These are phyloP conservation scores for Syritta pipiens DNA, from an alignment of 2,888 invertebrate species.

Conservation along the genomic window DNA sequence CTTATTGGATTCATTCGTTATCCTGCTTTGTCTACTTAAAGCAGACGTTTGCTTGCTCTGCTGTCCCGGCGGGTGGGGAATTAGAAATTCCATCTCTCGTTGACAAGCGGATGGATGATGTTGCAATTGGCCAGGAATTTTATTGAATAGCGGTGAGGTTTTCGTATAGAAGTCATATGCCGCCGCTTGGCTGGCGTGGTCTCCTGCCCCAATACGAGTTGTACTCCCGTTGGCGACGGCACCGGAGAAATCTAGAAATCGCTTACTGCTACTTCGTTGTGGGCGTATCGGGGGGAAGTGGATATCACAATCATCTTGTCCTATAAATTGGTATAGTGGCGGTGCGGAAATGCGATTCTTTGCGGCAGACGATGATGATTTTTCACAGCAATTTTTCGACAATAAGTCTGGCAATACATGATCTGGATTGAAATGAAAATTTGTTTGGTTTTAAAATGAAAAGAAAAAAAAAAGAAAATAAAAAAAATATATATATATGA, in stretches of 20 bases:
- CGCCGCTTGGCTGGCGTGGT: conserved; percentile 2
- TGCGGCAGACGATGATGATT: conserved; percentile 28
- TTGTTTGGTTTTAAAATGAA: conserved; percentile 52
- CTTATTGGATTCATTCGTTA: conserved; percentile 54
- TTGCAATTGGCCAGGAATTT: conserved; percentile 50
- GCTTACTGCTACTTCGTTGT: conserved; percentile 45
- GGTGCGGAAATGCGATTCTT: conserved; percentile 37
- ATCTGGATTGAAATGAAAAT: conserved; percentile 71
- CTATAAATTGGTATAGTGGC: conserved; percentile 33
- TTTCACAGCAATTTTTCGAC: conserved; percentile 62
- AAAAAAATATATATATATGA: conserved; percentile 24
- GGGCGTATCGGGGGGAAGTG: conserved; percentile 27
- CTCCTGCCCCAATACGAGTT: too few relatives aligned
- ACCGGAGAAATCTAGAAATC: conserved; percentile 43
- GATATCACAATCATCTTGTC: conserved; percentile 34
- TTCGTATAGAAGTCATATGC: conserved; percentile 46
- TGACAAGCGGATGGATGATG: conserved; percentile 54
- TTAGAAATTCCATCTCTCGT: conserved; percentile 78
- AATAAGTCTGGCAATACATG: conserved; percentile 71
- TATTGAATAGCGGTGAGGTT: conserved; percentile 56
- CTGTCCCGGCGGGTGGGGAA: conserved; percentile 72
- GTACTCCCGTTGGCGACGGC: too few relatives aligned
- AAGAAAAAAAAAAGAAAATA: conserved; percentile 46
- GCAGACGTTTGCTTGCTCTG: conserved; percentile 75
- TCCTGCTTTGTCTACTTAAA: conserved; percentile 79